Evolutionary conservation across 2,888 invertebrate species (phyloP).

Genomic region (Monopis laevigella): DNA sequence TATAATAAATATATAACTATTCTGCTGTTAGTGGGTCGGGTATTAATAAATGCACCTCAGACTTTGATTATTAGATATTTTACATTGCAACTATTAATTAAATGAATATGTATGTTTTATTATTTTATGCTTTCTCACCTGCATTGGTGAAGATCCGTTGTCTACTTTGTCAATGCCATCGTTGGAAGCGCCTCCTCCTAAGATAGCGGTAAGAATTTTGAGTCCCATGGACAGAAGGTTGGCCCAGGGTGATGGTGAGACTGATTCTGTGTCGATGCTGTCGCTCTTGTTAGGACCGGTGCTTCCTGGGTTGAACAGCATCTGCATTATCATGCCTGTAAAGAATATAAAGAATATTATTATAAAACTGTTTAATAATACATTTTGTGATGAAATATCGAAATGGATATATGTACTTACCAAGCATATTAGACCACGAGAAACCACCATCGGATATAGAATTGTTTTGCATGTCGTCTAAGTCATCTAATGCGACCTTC

Average conservation of each 20-base stretch:
- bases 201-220: conserved; percentile 83
- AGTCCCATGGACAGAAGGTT: conserved; percentile 87
- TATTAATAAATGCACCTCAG: too few species aligned
- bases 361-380: neutral
- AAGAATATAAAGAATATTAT: conserved; percentile 16
- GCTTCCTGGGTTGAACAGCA: conserved; percentile 78
- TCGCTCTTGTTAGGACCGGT: conserved; percentile 86
- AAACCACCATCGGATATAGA: conserved; percentile 82
- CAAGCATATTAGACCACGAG: conserved; percentile 89
- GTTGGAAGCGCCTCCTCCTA: conserved; percentile 79
- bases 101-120: neutral
- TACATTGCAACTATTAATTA: neutral
- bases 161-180: conserved; percentile 93
- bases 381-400: neutral
- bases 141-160: conserved; percentile 87
- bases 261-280: conserved; percentile 72
- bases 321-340: conserved; percentile 82
- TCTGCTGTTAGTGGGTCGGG: too few species aligned
- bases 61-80: too few species aligned
- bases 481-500: conserved; percentile 83
- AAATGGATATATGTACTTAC: conserved; percentile 32
- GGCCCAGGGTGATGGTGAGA: conserved; percentile 85
- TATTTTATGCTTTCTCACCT: conserved; percentile 72
- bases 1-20: too few species aligned
- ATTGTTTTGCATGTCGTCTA: conserved; percentile 84